Evolutionary conservation across 2,113 vertebrate species (phyloP), one percentile per base, ranked within the genome.

Genomic region (Lamprotornis superbus): DNA sequence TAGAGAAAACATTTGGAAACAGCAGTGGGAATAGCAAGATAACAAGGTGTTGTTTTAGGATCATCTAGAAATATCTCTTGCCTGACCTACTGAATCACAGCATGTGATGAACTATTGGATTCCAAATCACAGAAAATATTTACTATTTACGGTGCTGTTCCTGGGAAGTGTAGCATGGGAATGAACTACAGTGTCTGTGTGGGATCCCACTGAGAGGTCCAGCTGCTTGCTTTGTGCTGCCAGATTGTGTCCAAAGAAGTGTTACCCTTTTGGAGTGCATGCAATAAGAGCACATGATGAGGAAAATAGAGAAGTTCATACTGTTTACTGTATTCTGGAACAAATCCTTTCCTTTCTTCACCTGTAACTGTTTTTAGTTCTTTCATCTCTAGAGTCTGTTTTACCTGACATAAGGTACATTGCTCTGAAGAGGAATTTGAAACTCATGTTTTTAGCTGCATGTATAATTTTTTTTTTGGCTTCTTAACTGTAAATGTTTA

Each of bases 161-260:
- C 95, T 95, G 90, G 95, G 95, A 96, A 95, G 94, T 95, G 88
- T 94, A 67, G 95, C 88, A 92, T 94, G 94, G 90, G 95, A 96
- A 87, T 89, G 94, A 94, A 87, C 79, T 68, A 86, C 68, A 78
- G 52, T 94, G 88, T 77, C 85, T 95, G 47, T 92, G 88, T 91
- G 80, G 90, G 52, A 67, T 95, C 96, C 94, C 76, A 86, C 92
- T 89, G 94, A 94, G 93, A 93, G 93, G 96, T 95, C 96, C 95
- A 95, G 94, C 93, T 97, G 95, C 95, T 90, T 95, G 83, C 85
- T 95, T 94, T 7, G 2, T 76, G 87, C 76, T 95, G 96, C 95
- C 93, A 95, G 94, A 90, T 95, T 96, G 93, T 37, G 93, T 95
- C 96, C 94, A 83, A 96, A 96, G 95, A 93, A 95, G 89, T 89